Base-by-base conservation (phyloP, 2,888 invertebrate genomes). In the Embidobia sp. region DNA sequence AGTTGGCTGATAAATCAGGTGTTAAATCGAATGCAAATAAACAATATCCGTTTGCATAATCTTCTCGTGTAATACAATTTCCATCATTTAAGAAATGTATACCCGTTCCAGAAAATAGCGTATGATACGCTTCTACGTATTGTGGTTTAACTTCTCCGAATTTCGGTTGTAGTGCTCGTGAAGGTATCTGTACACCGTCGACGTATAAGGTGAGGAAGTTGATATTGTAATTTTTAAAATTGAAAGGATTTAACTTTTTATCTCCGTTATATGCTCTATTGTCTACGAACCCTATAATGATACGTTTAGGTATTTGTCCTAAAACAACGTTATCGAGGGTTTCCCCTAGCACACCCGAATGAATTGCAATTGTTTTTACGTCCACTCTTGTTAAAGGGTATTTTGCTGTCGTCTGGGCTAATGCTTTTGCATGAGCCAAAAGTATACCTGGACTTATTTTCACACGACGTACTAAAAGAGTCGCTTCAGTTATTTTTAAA, bases 251-350 rank as follows among this genome's bases (percentile, higher is more conserved):
- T 8, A 16, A n/a, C 7, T 8, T 37, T 10, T 3, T 5, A 8
- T 37, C 16, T 1, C 18, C 37, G 18, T 37, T 37, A 3, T 7
- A 37, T 7, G 8, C 3, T n/a, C 8, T 37, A 4, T 37, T 37
- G 11, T 37, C 15, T 1, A 37, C 1, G 11, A 35, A 35, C 1
- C 3, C 33, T 1, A 13, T 10, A 35, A 35, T 13, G 11, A 35
- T 7, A 4, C 37, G 7, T n/a, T 37, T 16, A 3, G 37, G 15
- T 16, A 37, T 3, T 15, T 37, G 16, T 0, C 84, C 84, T 1
- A 79, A 33, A 63, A 84, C 84, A 8, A 87, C 31, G 51, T 86
- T 85, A n/a, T n/a, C n/a, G n/a, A n/a, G n/a, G n/a, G n/a, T n/a
- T n/a, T n/a, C n/a, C n/a, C n/a, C n/a, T n/a, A 44, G 79, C 11